Evolutionary conservation across 2,113 vertebrate species (phyloP), one percentile per base, ranked within the genome.

Genomic region (Eidolon helvum): DNA sequence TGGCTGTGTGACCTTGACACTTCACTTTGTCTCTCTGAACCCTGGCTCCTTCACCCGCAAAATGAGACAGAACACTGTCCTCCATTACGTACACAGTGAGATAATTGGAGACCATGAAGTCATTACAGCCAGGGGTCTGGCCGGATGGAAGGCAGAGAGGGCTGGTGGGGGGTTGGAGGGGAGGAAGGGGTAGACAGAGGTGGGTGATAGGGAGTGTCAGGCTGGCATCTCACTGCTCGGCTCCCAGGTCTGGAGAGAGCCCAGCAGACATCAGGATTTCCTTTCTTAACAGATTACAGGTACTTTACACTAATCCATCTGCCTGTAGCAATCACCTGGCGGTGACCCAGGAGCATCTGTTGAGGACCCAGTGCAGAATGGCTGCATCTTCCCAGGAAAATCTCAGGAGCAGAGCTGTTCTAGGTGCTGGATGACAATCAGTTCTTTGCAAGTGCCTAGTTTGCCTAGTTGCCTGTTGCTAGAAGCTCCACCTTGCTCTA

Each of bases 151-250:
- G 63, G 65, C 38, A 48, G 38, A 66, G 40, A 35, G 33, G 26
- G 33, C 2, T 40, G 24, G 12, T 0, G 0, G n/a, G 3, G 24
- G 2, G 3, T 1, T 0, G 11, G 45, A 16, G 10, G 19, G 18
- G 45, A 78, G 22, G 33, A 55, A n/a, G 21, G 5, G 7, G 33
- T 1, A 21, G n/a, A n/a, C n/a, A n/a, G 16, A 7, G 30, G 28
- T 9, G 66, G 14, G 5, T 10, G n/a, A 57, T 40, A 68, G 15
- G n/a, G 63, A 33, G 38, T 19, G 22, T 35, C 55, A 6, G 18
- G 19, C 66, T 69, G 53, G 68, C 21, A 28, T 68, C 24, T 0
- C 2, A 0, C 38, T 50, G 5, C 33, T 53, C 1, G 15, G 43
- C 53, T 65, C 43, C 57, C 30, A 19, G 50, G 33, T 65, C 63